A percentile compares a stretch with the other conserved stretches of the same genome.
Conservation (phyloP, 2,888 invertebrate genomes). For the Callyntrura guangdongensis region DNA sequence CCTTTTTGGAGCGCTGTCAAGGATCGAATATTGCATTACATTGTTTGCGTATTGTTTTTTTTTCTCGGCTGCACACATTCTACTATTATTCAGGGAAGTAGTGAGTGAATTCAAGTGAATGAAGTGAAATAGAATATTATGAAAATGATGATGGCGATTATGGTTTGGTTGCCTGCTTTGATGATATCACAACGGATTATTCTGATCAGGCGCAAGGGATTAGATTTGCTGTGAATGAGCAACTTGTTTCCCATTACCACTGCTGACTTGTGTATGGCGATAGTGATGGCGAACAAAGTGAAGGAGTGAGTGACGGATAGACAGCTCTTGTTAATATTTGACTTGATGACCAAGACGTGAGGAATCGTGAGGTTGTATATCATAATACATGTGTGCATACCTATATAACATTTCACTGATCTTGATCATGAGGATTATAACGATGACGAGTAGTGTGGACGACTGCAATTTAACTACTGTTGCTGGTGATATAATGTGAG, state of each 20-base stretch:
- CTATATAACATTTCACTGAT: not conserved
- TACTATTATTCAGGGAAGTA: not conserved
- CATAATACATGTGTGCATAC: not conserved
- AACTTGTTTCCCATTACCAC: constrained; percentile 50
- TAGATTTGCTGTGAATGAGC: constrained; percentile 52
- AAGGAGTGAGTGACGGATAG: constrained; percentile 64
- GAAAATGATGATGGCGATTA: constrained; percentile 39
- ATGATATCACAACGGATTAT: constrained; percentile 66
- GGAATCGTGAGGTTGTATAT: constrained; percentile 14
- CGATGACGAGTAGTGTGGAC: not conserved
- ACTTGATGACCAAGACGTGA: constrained; percentile 48
- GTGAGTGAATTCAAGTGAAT: constrained; percentile 5
- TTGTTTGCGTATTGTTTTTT: constrained; percentile 23
- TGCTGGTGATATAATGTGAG: not conserved
- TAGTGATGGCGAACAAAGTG: constrained; percentile 10
- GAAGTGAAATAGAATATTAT: constrained; percentile 70
- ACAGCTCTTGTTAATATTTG: constrained; percentile 74
- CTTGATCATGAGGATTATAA: constrained; percentile 30
- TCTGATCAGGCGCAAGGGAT: constrained; percentile 59
- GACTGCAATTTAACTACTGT: not conserved
- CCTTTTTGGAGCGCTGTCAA: constrained; percentile 24
- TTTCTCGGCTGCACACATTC: not conserved
- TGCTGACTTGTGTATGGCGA: constrained; percentile 22
- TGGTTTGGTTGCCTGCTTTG: constrained; percentile 21
- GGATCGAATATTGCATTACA: not conserved